Base-by-base conservation (phyloP, 2,888 invertebrate species). In the Pegoplata infirma region DNA sequence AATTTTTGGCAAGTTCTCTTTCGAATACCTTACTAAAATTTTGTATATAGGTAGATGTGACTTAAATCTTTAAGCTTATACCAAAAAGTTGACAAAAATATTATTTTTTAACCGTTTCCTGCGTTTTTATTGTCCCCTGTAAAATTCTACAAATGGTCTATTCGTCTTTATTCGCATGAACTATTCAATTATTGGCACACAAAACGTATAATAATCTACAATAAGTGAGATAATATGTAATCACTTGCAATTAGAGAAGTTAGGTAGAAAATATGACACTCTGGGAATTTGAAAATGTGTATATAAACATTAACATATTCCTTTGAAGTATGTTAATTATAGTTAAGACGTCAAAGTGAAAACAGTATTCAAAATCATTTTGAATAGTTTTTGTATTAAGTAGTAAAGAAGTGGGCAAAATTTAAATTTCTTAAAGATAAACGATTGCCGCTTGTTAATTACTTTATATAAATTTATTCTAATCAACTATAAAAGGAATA, bases 371-470 rank as follows among this genome's bases (percentile, higher is more conserved):
- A 0, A 17, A 28, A 28, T 25, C n/a, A 28, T 25, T 25, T 28
- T 55, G 53, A 53, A 25, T 53, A 53, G 14, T 25, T 21, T 14
- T 25, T 53, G 25, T 53, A 16, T 25, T 53, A 53, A 55, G 32
- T 55, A 55, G 28, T 28, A 36, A 19, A 56, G 55, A 36, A 19
- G 55, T 32, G 10, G 17, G 55, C 55, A 56, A 55, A 10, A 55
- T 7, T 6, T 28, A 32, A n/a, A n/a, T n/a, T n/a, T 56, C 8
- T 12, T n/a, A 19, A 36, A 12, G 6, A 28, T 28, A 36, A 36
- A 5, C 6, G 12, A 36, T 56, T 56, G 55, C 55, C 55, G 19
- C 32, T 56, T 56, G 5, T 56, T 36, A 19, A 36, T 17, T 56
- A 19, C 36, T 56, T 32, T 0, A 17, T 56, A 56, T 36, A 56